Percentiles rank a stretch among this genome's conserved stretches.
These are phyloP conservation scores for Rhogogaster chlorosoma DNA, from an alignment of 2,888 invertebrate genomes.

Conservation along the genomic window DNA sequence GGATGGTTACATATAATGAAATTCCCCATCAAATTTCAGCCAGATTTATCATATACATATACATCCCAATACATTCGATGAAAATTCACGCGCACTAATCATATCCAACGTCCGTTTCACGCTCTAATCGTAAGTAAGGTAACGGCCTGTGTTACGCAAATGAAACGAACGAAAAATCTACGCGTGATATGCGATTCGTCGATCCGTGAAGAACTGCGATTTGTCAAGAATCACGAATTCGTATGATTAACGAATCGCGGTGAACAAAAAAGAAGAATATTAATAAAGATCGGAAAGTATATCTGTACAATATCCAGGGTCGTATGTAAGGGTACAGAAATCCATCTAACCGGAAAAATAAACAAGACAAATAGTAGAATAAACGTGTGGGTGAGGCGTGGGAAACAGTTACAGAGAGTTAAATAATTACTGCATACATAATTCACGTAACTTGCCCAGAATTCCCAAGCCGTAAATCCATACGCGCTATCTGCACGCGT, in stretches of 20 bases:
- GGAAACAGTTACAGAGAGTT: slow-evolving; percentile 3
- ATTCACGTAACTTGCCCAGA: background rate
- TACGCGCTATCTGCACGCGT: background rate
- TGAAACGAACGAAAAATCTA: background rate
- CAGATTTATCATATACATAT: slow-evolving; percentile 9
- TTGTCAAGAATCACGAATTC: background rate
- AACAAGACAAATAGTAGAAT: background rate
- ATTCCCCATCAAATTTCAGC: background rate
- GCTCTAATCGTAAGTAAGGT: background rate
- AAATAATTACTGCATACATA: background rate
- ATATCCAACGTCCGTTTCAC: slow-evolving; percentile 12
- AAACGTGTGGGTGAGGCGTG: slow-evolving; percentile 10
- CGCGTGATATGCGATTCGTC: background rate
- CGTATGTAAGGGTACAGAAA: background rate
- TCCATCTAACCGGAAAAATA: background rate
- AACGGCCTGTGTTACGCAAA: slow-evolving; percentile 5
- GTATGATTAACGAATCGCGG: background rate
- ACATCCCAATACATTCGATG: background rate
- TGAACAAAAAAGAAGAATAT: background rate
- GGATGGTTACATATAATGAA: background rate
- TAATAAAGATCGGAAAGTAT: background rate
- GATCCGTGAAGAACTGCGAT: background rate
- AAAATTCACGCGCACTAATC: slow-evolving; percentile 5
- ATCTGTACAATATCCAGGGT: background rate
- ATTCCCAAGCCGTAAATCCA: background rate